Conservation (phyloP, 2,113 vertebrate genomes). For the Otocyon megalotis region DNA sequence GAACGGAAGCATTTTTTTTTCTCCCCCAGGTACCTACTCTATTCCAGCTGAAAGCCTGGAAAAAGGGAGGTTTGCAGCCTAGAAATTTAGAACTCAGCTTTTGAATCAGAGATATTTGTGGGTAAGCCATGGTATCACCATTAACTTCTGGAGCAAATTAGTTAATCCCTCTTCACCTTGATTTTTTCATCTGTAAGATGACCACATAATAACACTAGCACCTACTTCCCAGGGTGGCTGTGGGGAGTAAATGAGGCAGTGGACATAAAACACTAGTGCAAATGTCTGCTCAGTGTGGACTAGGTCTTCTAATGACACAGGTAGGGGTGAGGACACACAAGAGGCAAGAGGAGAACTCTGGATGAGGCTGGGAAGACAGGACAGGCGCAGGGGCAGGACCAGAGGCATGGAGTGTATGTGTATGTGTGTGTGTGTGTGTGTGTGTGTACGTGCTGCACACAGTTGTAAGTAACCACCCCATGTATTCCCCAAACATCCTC, state of each 20-base stretch:
- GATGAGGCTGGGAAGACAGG: background rate
- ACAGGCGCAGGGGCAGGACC: background rate
- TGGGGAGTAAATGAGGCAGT: background rate
- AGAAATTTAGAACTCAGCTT: background rate
- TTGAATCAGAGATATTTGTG: background rate
- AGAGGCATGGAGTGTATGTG: accelerated
- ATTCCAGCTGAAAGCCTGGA: background rate
- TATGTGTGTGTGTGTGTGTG: background rate
- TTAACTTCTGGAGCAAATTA: background rate
- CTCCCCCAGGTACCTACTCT: background rate
- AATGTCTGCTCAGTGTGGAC: background rate
- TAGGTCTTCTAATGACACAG: background rate
- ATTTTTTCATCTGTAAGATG: conserved; percentile 40
- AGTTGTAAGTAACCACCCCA: background rate
- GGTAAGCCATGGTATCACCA: background rate
- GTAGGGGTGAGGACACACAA: background rate
- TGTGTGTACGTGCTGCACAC: accelerated
- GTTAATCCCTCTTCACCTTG: background rate
- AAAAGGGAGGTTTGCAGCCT: background rate
- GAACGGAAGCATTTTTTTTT: background rate
- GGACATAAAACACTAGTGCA: background rate
- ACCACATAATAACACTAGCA: background rate
- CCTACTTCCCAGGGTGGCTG: background rate
- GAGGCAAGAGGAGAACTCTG: background rate
- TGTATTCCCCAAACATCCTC: background rate